Evolutionary conservation across 2,113 vertebrate species (phyloP), one percentile per base, ranked within the genome.

Genomic region (Gadus chalcogrammus): DNA sequence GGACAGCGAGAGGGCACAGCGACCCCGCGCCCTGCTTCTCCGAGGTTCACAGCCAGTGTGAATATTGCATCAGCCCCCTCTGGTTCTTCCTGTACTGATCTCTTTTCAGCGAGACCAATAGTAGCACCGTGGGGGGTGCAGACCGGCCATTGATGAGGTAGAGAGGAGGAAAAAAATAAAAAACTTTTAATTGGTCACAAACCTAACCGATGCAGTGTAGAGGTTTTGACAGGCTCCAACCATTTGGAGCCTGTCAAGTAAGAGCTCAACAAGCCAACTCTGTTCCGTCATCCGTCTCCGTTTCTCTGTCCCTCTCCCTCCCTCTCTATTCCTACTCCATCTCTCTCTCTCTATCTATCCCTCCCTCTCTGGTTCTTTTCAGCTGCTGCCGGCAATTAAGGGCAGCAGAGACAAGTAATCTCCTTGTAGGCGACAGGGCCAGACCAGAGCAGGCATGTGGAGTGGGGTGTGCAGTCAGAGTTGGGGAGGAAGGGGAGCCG

Each of bases 401-500:
- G 85, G 84, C 84, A 87, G 88, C 87, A 91, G 88, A 91, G 90
- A 92, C 90, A 91, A 89, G 91, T 92, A 91, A 93, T 91, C 90
- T 93, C 88, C 85, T 86, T 90, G 82, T 86, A 86, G 78, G 89
- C 85, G 79, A 87, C 84, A 80, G 87, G 84, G 88, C 82, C 87
- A 84, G 84, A 83, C 78, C 85, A 81, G 85, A 88, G 87, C 84
- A 89, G 82, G 87, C 86, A 85, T 88, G 85, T 81, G 86, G 84
- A 85, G 88, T 75, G 70, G 83, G 76, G 68, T 81, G 77, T 80
- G 82, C 73, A 81, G 80, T 69, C 2, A 60, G 65, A 61, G 56
- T 12, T 13, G 27, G 27, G 62, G 62, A 7, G 74, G 78, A 78
- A 81, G 82, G 73, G 71, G 74, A 79, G 66, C 69, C 77, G 80